Evolutionary conservation across 2,888 invertebrate genomes (phyloP).

Genomic region (Xylota segnis): DNA sequence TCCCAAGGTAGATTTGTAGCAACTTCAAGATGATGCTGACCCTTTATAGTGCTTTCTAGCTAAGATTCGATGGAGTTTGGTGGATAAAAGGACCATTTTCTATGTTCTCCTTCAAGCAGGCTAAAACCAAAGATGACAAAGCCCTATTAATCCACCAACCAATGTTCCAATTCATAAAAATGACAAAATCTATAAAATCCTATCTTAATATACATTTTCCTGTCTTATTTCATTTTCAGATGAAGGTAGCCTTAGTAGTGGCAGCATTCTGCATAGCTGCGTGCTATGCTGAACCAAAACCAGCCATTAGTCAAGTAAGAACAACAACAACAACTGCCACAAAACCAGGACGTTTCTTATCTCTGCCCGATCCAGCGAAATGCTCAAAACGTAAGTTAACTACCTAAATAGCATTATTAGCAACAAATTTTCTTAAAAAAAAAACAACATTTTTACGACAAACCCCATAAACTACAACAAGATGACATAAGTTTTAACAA

Average conservation of each 20-base stretch:
- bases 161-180: no score
- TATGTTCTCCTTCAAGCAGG: no score
- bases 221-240: conserved; percentile 85
- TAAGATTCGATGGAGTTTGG: no score
- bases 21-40: no score
- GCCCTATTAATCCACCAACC: neutral
- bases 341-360: conserved; percentile 93
- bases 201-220: conserved; percentile 26
- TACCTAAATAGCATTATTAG: conserved; percentile 44
- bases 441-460: neutral
- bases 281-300: conserved; percentile 86
- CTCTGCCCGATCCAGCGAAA: conserved; percentile 92
- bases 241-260: conserved; percentile 89
- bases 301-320: conserved; percentile 86
- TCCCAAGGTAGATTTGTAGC: no score
- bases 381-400: conserved; percentile 92
- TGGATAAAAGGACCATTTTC: no score
- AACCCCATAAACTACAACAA: neutral
- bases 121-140: neutral
- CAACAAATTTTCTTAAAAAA: conserved; percentile 21
- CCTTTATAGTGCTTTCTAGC: no score
- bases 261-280: conserved; percentile 85
- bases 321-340: conserved; percentile 87
- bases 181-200: no score
- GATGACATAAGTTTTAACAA: neutral